phyloP scores from a whole-genome alignment of 2,888 invertebrate genomes.

The Leucophora obtusa region DNA sequence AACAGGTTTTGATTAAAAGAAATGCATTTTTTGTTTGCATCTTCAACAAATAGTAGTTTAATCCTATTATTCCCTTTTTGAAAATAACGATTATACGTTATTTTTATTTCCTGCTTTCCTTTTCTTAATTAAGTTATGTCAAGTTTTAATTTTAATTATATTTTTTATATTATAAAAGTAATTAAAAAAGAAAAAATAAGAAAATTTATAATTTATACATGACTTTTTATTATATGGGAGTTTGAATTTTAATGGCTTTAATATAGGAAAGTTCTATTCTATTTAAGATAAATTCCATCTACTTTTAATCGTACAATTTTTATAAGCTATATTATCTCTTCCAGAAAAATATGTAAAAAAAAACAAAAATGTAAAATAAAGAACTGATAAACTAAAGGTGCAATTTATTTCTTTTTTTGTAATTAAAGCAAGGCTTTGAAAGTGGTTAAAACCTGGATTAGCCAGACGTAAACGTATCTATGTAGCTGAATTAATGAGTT shows the following conservation, averaged over 20 bases:
- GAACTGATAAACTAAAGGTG: constrained; percentile 11
- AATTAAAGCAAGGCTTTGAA: too few species aligned
- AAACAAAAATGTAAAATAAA: constrained; percentile 32
- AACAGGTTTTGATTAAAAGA: constrained; percentile 20
- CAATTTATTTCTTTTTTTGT: too few species aligned
- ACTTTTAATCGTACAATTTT: neutral
- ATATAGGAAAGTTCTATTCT: constrained; percentile 1
- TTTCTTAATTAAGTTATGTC: constrained; percentile 52
- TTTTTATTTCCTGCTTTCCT: constrained; percentile 47
- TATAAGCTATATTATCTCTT: constrained; percentile 6
- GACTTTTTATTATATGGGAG: neutral
- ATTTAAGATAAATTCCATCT: constrained; percentile 23
- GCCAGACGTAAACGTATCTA: too few species aligned
- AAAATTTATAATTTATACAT: constrained; percentile 28
- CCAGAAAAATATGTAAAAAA: constrained; percentile 16
- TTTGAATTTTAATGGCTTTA: constrained; percentile 9
- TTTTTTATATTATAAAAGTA: constrained; percentile 38
- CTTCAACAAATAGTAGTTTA: constrained; percentile 25
- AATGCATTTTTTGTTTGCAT: constrained; percentile 58
- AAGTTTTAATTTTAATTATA: constrained; percentile 49
- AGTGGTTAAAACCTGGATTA: too few species aligned
- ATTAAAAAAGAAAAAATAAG: constrained; percentile 25
- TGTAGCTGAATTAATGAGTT: too few species aligned
- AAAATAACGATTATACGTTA: constrained; percentile 36
- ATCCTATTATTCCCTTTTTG: constrained; percentile 22